phyloP scores from a whole-genome alignment of 2,888 invertebrate genomes.

The Thyatira batis region DNA sequence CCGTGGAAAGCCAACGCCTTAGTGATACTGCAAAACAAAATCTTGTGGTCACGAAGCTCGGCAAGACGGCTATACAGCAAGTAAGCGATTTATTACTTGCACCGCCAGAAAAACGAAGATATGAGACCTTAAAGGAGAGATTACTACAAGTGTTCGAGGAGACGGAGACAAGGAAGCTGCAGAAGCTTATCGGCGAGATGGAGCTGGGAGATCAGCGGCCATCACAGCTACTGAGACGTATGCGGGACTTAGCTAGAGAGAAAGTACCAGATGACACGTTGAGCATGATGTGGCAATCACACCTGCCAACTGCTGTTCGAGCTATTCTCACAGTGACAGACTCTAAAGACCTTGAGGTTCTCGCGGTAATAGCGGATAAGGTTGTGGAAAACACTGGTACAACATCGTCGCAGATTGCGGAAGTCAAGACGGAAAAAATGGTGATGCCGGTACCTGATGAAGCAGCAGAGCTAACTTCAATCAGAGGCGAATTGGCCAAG shows the following conservation, averaged over 20 bases:
- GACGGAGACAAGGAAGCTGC: conserved; percentile 9
- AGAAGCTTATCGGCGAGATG: conserved; percentile 15
- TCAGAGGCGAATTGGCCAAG: too few relatives aligned
- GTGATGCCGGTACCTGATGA: too few relatives aligned
- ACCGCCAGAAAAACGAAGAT: conserved; percentile 13
- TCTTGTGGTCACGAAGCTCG: conserved; percentile 12
- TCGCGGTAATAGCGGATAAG: conserved; percentile 19
- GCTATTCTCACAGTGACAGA: conserved; percentile 13
- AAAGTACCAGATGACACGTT: conserved; percentile 16
- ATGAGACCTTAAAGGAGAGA: conserved; percentile 9
- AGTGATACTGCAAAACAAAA: conserved; percentile 14
- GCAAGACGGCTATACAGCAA: conserved; percentile 11
- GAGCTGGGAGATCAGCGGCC: conserved; percentile 21
- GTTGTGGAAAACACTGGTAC: neutral
- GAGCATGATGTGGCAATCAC: conserved; percentile 15
- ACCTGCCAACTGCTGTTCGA: conserved; percentile 13
- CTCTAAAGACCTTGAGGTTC: conserved; percentile 7
- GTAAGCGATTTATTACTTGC: conserved; percentile 12
- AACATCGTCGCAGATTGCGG: neutral
- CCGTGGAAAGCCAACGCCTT: conserved; percentile 17
- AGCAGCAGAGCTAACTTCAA: too few relatives aligned
- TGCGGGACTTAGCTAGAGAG: conserved; percentile 14
- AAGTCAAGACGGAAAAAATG: too few relatives aligned
- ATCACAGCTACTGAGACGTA: conserved; percentile 14
- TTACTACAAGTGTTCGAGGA: conserved; percentile 18